Evolutionary conservation across 1,140 invertebrate genomes (phyloP).

Genomic region (Drosophila sp.): DNA sequence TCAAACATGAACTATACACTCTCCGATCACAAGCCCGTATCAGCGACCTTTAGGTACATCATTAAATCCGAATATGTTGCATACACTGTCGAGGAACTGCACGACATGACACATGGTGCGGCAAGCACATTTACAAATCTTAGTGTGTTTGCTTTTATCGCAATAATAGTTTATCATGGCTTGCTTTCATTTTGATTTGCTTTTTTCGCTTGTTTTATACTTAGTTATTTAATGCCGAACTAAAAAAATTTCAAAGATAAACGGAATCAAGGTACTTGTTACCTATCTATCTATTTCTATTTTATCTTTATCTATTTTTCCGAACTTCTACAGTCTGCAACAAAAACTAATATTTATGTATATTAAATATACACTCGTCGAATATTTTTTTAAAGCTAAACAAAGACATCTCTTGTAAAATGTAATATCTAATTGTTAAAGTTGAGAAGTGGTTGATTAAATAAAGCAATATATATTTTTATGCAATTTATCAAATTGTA

Average conservation of each 20-base stretch:
- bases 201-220: slow-evolving; percentile 65
- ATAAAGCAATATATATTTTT: slow-evolving; percentile 47
- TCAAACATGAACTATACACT: slow-evolving; percentile 94
- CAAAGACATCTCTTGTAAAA: slow-evolving; percentile 24
- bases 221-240: slow-evolving; percentile 74
- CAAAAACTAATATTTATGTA: too few species aligned
- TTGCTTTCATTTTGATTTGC: slow-evolving; percentile 53
- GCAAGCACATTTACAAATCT: slow-evolving; percentile 84
- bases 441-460: slow-evolving; percentile 29
- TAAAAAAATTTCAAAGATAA: slow-evolving; percentile 61
- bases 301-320: slow-evolving; percentile 34
- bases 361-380: not conserved
- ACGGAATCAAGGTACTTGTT: slow-evolving; percentile 24
- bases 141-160: slow-evolving; percentile 62
- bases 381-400: slow-evolving; percentile 18
- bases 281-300: slow-evolving; percentile 14
- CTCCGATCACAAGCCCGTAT: slow-evolving; percentile 99
- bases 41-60: slow-evolving; percentile 89
- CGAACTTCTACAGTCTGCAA: too few species aligned
- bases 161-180: slow-evolving; percentile 46
- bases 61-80: slow-evolving; percentile 74
- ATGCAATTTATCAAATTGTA: not conserved
- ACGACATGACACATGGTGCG: slow-evolving; percentile 74
- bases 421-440: slow-evolving; percentile 33
- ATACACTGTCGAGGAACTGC: slow-evolving; percentile 86